Conservation (phyloP, 2,797 vertebrate genomes). For the Cephalopachus bancanus region DNA sequence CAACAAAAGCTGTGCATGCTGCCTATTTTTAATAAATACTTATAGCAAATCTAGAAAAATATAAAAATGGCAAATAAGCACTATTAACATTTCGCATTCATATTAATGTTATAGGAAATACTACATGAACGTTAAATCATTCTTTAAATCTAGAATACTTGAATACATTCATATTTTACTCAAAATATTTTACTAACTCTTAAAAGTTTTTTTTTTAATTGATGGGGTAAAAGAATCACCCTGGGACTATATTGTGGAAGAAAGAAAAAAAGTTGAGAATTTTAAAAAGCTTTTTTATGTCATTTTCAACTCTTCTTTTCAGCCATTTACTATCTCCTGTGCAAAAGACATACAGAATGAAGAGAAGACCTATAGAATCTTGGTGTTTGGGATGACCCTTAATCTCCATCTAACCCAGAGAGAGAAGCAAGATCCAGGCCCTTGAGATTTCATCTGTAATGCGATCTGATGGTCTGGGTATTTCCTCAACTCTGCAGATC, state of each 20-base stretch:
- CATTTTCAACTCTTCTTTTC: slow-evolving; percentile 3
- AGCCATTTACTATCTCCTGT: background rate
- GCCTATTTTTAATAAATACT: slow-evolving; percentile 1
- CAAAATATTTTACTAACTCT: slow-evolving; percentile 54
- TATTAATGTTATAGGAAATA: slow-evolving; percentile 72
- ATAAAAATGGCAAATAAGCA: background rate
- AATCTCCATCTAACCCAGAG: background rate
- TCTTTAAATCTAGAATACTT: slow-evolving; percentile 27
- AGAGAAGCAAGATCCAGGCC: background rate
- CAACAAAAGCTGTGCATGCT: background rate
- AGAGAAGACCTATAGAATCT: background rate
- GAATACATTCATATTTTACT: slow-evolving; percentile 60
- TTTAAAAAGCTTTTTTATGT: background rate
- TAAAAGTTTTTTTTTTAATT: slow-evolving; percentile 59
- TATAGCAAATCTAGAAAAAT: background rate
- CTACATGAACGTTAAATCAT: slow-evolving; percentile 56
- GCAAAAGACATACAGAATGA: background rate
- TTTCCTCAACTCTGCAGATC: background rate
- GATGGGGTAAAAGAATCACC: slow-evolving; percentile 35
- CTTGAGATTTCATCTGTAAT: background rate
- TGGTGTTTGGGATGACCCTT: background rate
- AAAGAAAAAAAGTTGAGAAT: background rate
- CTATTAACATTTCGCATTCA: slow-evolving; percentile 47
- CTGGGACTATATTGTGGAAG: background rate
- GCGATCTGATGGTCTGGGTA: background rate